Base-by-base conservation (phyloP, 2,797 vertebrate species). In the Sebastes matsubarae region DNA sequence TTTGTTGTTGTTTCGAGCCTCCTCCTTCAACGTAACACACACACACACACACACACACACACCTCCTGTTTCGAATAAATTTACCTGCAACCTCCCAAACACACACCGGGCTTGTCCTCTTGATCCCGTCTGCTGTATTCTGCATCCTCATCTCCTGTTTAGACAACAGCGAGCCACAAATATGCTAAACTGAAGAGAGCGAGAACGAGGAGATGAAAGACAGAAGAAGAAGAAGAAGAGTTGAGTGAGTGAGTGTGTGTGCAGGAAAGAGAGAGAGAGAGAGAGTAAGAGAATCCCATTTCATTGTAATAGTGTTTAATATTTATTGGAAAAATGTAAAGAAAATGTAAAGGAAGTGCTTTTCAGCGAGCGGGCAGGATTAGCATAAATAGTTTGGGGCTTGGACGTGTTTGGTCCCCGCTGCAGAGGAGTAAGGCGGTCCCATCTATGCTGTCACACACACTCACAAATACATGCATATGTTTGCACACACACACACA, bases 261-360 rank as follows among this genome's bases (percentile, higher is more conserved):
- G 77, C 5, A 7, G 18, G 58, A 11, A 3, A 27, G 18, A 42
- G 58, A 30, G 68, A 65, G 80, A 54, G 70, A 50, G 80, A 66
- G 78, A 24, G 69, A 76, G 68, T 68, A 3, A 79, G 86, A 87
- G 82, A 90, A 87, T 95, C 92, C 94, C 90, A 94, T 96, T 96
- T 94, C 94, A 94, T 94, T 95, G 92, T 95, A 95, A 94, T 95
- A 92, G 95, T 95, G 94, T 96, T 96, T 96, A 95, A 96, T 96
- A 96, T 96, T 96, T 96, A 96, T 96, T 96, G 95, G 93, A 95
- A 94, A 87, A 96, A 95, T 95, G 95, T 95, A 96, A 94, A 93
- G 94, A 90, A 93, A 94, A 93, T 94, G 93, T 95, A 94, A 91
- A 94, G 93, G 91, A 92, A 93, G 90, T 94, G 94, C 92, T 94